Evolutionary conservation across 1,140 invertebrate genomes (phyloP), one percentile per base, ranked within the genome.

Genomic region (Pomacea maculata): DNA sequence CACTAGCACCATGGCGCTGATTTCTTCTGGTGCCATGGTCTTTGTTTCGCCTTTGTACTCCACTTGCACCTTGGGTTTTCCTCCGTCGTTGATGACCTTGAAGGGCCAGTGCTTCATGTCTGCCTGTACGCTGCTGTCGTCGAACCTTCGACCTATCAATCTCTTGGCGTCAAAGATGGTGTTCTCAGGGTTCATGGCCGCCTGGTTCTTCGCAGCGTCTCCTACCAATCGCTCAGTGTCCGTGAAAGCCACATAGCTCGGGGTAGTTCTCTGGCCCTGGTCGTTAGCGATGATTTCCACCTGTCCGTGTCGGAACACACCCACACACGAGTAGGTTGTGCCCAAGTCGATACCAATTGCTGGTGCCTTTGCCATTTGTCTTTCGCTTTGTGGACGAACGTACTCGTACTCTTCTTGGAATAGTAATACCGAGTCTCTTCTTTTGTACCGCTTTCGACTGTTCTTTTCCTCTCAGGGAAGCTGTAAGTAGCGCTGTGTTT

Each of bases 51-150:
- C 96, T 95, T 95, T 97, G 95, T 95, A 97, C 84, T 94, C 93
- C 64, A 91, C 91, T 93, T 94, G 84, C 95, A 97, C 92, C 95
- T 97, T 90, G 94, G 92, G 97, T 67, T 87, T 88, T 15, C 83
- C 82, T 57, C 80, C 83, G 54, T 86, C 85, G 79, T 89, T 87
- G 21, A 87, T 80, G 29, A 89, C 86, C 72, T 84, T 87, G 91
- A 99, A 99, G 4, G 97, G 91, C 92, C 97, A 99, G 91, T 98
- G 96, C 81, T 92, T 98, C 96, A 98, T 98, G 89, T 99, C 97
- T 14, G 67, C 82, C 80, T 83, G 83, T 25, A 83, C 80, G 25
- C 76, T 79, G 45, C 45, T 73, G 71, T 83, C 83, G 11, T 61
- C 70, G 61, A 82, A 83, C 65, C 81, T 74, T 54, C 83, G 78